Percentiles rank a stretch among this genome's conserved stretches.
Evolutionary conservation across 2,888 invertebrate species (phyloP).

Genomic region (Lumbricus terrestris): DNA sequence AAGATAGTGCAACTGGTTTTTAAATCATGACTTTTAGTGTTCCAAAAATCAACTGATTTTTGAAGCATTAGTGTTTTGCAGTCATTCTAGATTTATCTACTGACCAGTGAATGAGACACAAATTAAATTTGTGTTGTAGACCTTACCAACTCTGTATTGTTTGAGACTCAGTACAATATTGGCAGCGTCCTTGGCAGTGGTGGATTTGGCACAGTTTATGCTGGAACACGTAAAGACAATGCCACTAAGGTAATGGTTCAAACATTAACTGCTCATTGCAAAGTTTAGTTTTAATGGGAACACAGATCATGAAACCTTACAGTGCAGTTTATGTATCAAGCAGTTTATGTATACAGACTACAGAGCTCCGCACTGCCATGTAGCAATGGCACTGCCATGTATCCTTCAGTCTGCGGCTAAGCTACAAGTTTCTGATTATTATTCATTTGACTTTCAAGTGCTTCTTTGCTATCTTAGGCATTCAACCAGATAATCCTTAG

Average conservation of each 20-base stretch:
- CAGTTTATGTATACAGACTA: neutral
- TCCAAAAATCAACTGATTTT: too few relatives aligned
- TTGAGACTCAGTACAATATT: neutral
- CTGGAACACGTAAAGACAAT: neutral
- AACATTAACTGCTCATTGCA: neutral
- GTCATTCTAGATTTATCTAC: neutral
- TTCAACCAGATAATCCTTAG: neutral
- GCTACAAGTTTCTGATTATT: neutral
- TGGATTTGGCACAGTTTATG: conserved; percentile 6
- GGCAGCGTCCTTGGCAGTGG: neutral
- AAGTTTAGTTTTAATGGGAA: neutral
- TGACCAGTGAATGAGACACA: neutral
- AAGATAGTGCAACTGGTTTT: too few relatives aligned
- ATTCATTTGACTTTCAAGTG: neutral
- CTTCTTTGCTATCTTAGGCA: neutral
- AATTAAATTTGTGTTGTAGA: neutral
- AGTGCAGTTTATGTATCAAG: neutral
- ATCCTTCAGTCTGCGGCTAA: neutral
- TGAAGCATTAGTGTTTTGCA: too few relatives aligned
- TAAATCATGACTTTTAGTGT: too few relatives aligned
- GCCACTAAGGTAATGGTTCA: neutral
- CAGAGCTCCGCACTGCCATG: too few relatives aligned
- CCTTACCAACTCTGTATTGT: neutral
- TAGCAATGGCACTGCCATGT: too few relatives aligned
- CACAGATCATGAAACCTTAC: neutral